These are phyloP conservation scores for Sarcophilus harrisii DNA, from an alignment of 2,797 vertebrate genomes.

Conservation along the genomic window DNA sequence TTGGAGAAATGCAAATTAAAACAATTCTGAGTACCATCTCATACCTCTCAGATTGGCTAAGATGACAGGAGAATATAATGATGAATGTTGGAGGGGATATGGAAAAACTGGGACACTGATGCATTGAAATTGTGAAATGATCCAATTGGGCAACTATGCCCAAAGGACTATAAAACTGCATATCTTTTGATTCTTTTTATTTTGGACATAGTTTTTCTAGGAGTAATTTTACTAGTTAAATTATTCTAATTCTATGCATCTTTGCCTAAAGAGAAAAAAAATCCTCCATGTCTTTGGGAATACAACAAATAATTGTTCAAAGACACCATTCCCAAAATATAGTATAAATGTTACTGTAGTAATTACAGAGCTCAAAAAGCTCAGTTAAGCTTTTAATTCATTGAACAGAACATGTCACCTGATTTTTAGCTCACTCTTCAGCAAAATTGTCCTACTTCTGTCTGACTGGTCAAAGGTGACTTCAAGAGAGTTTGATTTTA, in stretches of 20 bases:
- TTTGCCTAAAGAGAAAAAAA: neutral
- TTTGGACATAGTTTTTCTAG: neutral
- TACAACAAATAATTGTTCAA: too few relatives aligned
- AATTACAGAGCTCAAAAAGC: neutral
- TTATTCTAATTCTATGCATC: neutral
- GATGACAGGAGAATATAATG: too few relatives aligned
- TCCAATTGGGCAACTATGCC: too few relatives aligned
- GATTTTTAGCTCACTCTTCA: neutral
- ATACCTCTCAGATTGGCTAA: too few relatives aligned
- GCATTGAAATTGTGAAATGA: too few relatives aligned
- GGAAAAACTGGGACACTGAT: too few relatives aligned
- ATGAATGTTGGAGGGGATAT: too few relatives aligned
- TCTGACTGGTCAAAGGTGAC: neutral
- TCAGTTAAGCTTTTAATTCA: neutral
- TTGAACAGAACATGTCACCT: neutral
- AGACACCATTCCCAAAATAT: neutral
- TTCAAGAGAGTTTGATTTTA: neutral
- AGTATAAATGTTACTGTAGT: too few relatives aligned
- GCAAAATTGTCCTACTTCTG: neutral
- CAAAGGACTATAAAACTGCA: too few relatives aligned
- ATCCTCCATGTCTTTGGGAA: neutral
- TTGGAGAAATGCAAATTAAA: too few relatives aligned
- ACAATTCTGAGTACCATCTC: too few relatives aligned
- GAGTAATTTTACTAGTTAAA: neutral
- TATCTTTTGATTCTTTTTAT: neutral